Evolutionary conservation across 2,113 vertebrate species (phyloP).

Genomic region (Semnornis frantzii): DNA sequence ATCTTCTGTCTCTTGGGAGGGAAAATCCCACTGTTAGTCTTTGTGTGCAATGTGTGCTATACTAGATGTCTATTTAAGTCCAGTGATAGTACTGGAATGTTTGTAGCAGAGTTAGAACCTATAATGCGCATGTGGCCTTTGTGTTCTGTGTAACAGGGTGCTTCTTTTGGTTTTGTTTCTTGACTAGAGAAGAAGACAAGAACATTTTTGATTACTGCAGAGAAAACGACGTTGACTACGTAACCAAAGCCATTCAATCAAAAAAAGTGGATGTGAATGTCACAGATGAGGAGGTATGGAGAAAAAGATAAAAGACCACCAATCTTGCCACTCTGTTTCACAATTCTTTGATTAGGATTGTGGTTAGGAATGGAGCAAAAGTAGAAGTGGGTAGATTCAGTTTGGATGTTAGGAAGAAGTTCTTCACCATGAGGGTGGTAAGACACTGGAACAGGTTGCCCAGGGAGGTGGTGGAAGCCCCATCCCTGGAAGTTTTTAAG

Average conservation of each 20-base stretch:
- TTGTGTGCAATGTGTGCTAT: background rate
- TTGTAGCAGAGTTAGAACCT: background rate
- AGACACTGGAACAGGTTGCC: too few relatives aligned
- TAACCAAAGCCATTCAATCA: conserved; percentile 88
- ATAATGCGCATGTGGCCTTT: conserved; percentile 2
- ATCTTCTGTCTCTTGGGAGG: background rate
- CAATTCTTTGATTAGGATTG: background rate
- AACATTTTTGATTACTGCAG: conserved; percentile 98
- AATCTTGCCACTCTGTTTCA: background rate
- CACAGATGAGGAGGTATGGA: conserved; percentile 93
- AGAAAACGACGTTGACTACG: conserved; percentile 93
- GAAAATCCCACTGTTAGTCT: background rate
- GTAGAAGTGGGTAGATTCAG: too few relatives aligned
- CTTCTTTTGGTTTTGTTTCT: conserved; percentile 50
- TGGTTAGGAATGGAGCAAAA: background rate
- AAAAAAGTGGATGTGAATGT: conserved; percentile 89
- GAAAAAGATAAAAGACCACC: background rate
- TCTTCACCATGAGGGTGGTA: too few relatives aligned
- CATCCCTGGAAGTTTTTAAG: too few relatives aligned
- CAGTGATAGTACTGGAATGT: background rate
- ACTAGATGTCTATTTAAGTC: background rate
- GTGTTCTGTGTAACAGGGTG: conserved; percentile 20
- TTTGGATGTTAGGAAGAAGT: too few relatives aligned
- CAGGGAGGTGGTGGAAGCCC: too few relatives aligned
- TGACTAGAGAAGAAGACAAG: conserved; percentile 94